These are phyloP conservation scores for Chaetogeoica ovagalla DNA, from an alignment of 2,888 invertebrate genomes.

Conservation along the genomic window DNA sequence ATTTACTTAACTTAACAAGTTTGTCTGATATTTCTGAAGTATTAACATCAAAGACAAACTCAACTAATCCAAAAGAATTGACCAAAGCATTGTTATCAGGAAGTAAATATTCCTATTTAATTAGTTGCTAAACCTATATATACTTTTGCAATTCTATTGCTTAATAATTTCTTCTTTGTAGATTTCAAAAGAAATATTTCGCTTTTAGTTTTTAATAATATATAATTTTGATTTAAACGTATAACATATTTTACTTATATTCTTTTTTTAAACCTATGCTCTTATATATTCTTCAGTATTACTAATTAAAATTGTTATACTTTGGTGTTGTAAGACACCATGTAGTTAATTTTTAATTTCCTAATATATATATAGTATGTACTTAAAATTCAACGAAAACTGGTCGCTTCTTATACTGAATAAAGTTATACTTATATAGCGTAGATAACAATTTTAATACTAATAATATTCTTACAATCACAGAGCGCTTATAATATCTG, in stretches of 20 bases:
- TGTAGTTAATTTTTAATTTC: no score
- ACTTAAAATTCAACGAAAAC: no score
- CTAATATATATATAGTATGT: no score
- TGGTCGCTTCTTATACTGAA: no score
- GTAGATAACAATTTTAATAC: no score
- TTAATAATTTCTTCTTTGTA: conserved; percentile 14
- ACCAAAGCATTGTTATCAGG: conserved; percentile 15
- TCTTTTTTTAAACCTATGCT: neutral
- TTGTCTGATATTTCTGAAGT: conserved; percentile 48
- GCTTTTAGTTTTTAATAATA: neutral
- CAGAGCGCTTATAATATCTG: no score
- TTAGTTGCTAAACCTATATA: neutral
- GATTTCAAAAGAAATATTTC: neutral
- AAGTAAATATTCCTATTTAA: conserved; percentile 22
- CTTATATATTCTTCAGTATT: neutral
- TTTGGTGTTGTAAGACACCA: neutral
- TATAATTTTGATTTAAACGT: neutral
- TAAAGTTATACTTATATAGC: no score
- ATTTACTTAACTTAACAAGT: conserved; percentile 33
- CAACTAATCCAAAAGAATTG: conserved; percentile 16
- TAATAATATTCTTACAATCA: no score
- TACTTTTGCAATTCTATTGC: neutral
- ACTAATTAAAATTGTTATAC: neutral
- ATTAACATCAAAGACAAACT: conserved; percentile 7
- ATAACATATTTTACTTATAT: neutral